phyloP scores from a whole-genome alignment of 2,888 invertebrate genomes.

The Dermolepida albohirtum region DNA sequence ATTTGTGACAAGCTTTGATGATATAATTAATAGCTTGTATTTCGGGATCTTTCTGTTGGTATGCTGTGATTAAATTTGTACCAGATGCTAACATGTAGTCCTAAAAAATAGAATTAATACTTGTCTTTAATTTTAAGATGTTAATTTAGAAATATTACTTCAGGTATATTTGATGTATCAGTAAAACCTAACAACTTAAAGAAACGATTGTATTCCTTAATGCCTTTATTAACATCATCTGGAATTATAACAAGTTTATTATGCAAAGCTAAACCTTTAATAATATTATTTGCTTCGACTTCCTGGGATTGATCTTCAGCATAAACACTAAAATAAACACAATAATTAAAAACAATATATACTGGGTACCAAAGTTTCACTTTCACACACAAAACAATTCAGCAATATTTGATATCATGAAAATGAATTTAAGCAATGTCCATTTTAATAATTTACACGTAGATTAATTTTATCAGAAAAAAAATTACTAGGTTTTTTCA shows the following conservation, averaged over 20 bases:
- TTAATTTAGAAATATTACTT: constrained; percentile 1
- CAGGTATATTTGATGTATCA: constrained; percentile 28
- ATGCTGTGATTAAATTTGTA: constrained; percentile 15
- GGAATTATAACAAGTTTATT: constrained; percentile 37
- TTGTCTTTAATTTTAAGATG: neutral
- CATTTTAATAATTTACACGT: neutral
- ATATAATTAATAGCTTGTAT: constrained; percentile 25
- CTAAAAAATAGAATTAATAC: neutral
- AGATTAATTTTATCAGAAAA: neutral
- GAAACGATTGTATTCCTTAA: constrained; percentile 34
- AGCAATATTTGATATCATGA: no score
- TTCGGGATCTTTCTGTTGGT: constrained; percentile 16
- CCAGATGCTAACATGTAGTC: constrained; percentile 22
- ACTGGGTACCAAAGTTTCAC: neutral
- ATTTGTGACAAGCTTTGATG: constrained; percentile 31
- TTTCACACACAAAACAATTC: neutral
- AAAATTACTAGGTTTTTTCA: constrained; percentile 26
- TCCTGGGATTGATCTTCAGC: constrained; percentile 31
- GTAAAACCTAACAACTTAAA: constrained; percentile 41
- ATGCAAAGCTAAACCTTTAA: constrained; percentile 28
- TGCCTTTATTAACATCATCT: constrained; percentile 27
- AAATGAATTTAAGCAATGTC: neutral
- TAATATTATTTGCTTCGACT: constrained; percentile 5
- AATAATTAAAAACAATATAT: neutral
- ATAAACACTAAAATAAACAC: constrained; percentile 24